Evolutionary conservation across 1,140 invertebrate species (phyloP).

Genomic region (Pogonomyrmex barbatus): DNA sequence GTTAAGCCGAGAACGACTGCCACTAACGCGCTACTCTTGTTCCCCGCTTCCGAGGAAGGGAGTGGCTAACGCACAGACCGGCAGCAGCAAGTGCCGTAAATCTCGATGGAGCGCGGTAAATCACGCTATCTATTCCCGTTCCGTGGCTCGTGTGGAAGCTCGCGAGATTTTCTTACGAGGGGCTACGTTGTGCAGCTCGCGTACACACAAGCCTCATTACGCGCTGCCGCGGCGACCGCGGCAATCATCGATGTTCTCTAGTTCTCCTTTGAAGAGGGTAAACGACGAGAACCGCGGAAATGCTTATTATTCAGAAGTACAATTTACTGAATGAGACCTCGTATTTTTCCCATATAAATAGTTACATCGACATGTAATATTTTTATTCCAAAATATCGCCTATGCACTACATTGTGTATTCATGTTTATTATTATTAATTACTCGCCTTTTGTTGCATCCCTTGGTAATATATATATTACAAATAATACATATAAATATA

Average conservation of each 20-base stretch:
- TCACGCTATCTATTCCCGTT: constrained; percentile 38
- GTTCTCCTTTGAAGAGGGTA: background rate
- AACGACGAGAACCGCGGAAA: background rate
- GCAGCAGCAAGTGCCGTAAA: constrained; percentile 27
- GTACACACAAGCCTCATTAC: constrained; percentile 6
- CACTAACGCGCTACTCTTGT: background rate
- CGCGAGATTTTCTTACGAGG: constrained; percentile 21
- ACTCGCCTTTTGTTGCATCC: background rate
- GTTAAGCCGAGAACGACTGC: constrained; percentile 31
- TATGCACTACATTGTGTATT: background rate
- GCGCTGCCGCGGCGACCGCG: background rate
- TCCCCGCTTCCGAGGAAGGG: constrained; percentile 11
- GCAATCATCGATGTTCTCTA: background rate
- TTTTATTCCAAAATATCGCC: background rate
- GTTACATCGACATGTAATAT: background rate
- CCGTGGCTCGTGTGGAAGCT: background rate
- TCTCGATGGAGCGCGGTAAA: constrained; percentile 22
- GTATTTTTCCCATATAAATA: background rate
- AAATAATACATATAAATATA: too few species aligned
- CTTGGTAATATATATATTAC: background rate
- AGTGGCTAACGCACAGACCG: constrained; percentile 17
- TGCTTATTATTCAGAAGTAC: background rate
- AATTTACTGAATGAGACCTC: background rate
- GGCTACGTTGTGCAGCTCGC: background rate
- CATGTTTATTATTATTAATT: background rate